Evolutionary conservation across 1,140 invertebrate species (phyloP).

Genomic region (Atta texana): DNA sequence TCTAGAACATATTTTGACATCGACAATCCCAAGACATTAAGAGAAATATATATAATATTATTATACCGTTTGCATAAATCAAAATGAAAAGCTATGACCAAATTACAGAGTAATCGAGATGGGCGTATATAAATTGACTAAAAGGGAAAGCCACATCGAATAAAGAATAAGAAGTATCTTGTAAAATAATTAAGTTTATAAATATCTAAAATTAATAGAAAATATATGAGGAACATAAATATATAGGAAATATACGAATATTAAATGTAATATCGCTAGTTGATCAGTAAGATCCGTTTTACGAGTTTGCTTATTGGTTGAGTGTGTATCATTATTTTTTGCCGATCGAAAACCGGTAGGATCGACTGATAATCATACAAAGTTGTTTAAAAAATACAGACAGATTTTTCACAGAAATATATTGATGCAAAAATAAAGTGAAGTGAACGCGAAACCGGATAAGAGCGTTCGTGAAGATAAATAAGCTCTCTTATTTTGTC

Average conservation of each 20-base stretch:
- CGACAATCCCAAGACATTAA: background rate
- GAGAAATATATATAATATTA: background rate
- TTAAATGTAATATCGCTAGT: background rate
- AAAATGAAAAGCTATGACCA: background rate
- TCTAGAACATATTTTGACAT: slow-evolving; percentile 35
- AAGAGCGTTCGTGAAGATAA: slow-evolving; percentile 30
- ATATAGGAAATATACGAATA: background rate
- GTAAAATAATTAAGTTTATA: background rate
- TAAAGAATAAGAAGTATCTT: background rate
- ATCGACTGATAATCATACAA: background rate
- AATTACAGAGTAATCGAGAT: background rate
- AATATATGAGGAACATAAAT: background rate
- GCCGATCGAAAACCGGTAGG: background rate
- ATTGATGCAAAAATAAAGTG: background rate
- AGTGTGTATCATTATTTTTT: background rate
- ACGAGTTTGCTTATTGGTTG: background rate
- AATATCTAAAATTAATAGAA: background rate
- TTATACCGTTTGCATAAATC: background rate
- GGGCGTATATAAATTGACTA: background rate
- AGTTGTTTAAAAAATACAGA: background rate
- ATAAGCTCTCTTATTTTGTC: slow-evolving; percentile 31
- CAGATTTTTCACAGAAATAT: background rate
- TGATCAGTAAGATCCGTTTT: background rate
- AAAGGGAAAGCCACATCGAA: background rate
- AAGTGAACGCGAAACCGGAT: slow-evolving; percentile 36